Base-by-base conservation (phyloP, 1,140 invertebrate genomes). In the Trissolcus basalis region DNA sequence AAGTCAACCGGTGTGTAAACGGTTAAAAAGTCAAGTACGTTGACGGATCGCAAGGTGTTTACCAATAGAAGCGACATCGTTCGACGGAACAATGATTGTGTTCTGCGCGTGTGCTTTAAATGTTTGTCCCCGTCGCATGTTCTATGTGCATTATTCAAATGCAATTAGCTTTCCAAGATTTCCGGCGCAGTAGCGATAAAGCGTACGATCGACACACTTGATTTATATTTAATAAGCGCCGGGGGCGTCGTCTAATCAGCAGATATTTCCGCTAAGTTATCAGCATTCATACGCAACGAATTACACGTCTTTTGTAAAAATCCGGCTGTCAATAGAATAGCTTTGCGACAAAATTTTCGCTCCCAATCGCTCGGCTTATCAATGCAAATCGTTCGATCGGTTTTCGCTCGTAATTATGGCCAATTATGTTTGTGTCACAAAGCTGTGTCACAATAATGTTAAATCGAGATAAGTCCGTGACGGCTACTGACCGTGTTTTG, bases 161-260 rank as follows among this genome's bases (percentile, higher is more conserved):
- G 43, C 35, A 65, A 60, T 73, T 73, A 73, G 43, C 61, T 43
- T 49, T 43, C 61, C 56, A 73, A 73, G 70, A 73, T 73, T 73
- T 65, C 60, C 47, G 48, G 15, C 6, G 43, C 19, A 59, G 7
- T 11, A 32, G 6, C 12, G 41, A 71, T 64, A 63, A 63, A 60
- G 53, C 48, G 35, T 59, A 53, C 49, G 51, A 72, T 64, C 43
- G 41, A 53, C 19, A 27, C 6, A 27, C 19, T 27, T 27, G 19
- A 27, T 27, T 27, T 43, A 55, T 61, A 71, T 71, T 71, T 71
- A 71, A 71, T 64, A 51, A 47, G 33, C 32, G 33, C 58, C 58
- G 9, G 35, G 32, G 13, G 51, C 67, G 7, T 14, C 19, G 19
- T 27, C 19, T 27, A 27, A 27, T 27, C 19, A 27, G 19, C 19